These are phyloP conservation scores for Apaloderma vittatum DNA, from an alignment of 2,113 vertebrate species.

Conservation along the genomic window DNA sequence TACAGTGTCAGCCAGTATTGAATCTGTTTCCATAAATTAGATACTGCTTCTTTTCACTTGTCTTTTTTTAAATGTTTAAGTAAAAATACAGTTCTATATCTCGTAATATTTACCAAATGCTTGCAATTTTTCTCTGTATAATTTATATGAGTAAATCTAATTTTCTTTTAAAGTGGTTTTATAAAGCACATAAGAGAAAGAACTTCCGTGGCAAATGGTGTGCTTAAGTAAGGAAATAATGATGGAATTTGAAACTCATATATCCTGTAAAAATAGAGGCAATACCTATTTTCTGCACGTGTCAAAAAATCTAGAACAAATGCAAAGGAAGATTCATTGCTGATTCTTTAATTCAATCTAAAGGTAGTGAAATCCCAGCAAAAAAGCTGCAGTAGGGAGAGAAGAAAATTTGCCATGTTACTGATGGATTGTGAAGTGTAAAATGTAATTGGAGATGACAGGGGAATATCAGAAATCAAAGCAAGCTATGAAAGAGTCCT, in stretches of 20 bases:
- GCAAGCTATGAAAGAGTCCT: background rate
- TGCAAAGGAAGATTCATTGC: background rate
- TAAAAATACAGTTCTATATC: background rate
- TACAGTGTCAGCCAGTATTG: background rate
- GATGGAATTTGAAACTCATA: background rate
- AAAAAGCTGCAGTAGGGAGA: background rate
- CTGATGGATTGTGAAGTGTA: background rate
- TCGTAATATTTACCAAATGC: background rate
- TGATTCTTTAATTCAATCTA: background rate
- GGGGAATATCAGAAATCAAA: background rate
- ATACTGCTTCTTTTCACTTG: background rate
- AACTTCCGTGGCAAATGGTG: background rate
- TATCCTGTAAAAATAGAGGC: background rate
- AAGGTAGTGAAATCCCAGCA: background rate
- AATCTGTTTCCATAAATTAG: constrained; percentile 5
- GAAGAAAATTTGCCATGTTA: background rate
- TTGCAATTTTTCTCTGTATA: background rate
- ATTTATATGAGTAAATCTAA: background rate
- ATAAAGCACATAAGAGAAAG: background rate
- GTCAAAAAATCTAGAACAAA: rapidly evolving
- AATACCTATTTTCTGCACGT: background rate
- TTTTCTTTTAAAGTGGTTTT: background rate
- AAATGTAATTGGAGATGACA: background rate
- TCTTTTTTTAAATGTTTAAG: background rate
- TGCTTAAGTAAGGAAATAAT: background rate